Percentiles rank a stretch among this genome's conserved stretches.
phyloP scores from a whole-genome alignment of 2,797 vertebrate genomes.

The Etheostoma nigrum region DNA sequence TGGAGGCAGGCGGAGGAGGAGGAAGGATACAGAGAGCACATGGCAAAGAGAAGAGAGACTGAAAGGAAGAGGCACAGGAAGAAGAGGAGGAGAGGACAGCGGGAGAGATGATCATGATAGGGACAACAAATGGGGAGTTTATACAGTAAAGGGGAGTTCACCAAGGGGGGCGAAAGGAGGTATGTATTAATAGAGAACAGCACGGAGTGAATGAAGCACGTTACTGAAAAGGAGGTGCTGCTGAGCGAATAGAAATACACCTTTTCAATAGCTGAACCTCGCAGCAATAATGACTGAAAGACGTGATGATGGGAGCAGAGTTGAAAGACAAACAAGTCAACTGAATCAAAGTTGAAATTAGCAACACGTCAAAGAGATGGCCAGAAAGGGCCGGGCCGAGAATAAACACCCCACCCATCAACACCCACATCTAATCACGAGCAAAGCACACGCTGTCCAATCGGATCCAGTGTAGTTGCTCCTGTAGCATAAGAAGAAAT shows the following conservation, averaged over 20 bases:
- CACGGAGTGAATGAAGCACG: constrained; percentile 53
- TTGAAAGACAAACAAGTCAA: constrained; percentile 43
- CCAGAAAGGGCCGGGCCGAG: not conserved
- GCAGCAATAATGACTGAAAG: constrained; percentile 52
- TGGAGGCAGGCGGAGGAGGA: constrained; percentile 48
- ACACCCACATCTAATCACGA: constrained; percentile 3
- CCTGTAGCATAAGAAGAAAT: constrained; percentile 28
- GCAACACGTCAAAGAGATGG: constrained; percentile 29
- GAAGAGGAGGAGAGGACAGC: constrained; percentile 45
- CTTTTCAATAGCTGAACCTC: constrained; percentile 48
- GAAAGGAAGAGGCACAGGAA: constrained; percentile 36
- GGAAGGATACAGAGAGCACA: constrained; percentile 31
- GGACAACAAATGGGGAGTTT: constrained; percentile 62
- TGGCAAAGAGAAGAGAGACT: constrained; percentile 37
- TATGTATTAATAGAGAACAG: constrained; percentile 60
- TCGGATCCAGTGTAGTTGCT: constrained; percentile 21
- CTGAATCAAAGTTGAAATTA: constrained; percentile 25
- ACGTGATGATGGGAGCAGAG: constrained; percentile 24
- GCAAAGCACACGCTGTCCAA: constrained; percentile 21
- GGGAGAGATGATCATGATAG: constrained; percentile 61
- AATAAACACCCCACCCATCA: constrained; percentile 6
- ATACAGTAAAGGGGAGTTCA: constrained; percentile 61
- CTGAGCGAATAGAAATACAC: constrained; percentile 41
- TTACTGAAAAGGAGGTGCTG: constrained; percentile 60
- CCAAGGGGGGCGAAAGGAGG: constrained; percentile 34